Evolutionary conservation across 2,888 invertebrate genomes (phyloP).

Genomic region (Parascotia fuliginaria): DNA sequence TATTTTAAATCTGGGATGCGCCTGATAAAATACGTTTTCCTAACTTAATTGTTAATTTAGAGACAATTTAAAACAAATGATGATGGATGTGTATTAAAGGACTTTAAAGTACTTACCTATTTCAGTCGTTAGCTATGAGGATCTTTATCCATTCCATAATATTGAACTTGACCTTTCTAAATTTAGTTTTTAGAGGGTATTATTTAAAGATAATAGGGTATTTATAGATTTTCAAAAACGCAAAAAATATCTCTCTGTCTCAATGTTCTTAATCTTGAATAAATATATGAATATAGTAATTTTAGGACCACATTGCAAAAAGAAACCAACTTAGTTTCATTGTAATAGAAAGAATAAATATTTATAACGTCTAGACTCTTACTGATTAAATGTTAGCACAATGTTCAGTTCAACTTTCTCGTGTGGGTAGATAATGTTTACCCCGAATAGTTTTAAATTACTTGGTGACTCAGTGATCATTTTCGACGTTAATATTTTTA

Average conservation of each 20-base stretch:
- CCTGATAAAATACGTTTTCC: not conserved
- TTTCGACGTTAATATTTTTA: no score
- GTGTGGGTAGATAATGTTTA: not conserved
- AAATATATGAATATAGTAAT: no score
- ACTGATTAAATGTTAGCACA: constrained; percentile 10
- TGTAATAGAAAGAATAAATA: constrained; percentile 5
- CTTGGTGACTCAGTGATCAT: no score
- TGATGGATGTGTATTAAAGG: not conserved
- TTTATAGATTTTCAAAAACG: no score
- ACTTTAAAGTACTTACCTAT: not conserved
- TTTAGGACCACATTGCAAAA: no score
- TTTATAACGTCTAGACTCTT: constrained; percentile 13
- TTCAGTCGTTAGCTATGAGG: not conserved
- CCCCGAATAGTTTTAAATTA: no score
- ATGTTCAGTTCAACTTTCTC: constrained; percentile 32
- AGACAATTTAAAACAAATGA: not conserved
- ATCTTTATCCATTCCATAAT: not conserved
- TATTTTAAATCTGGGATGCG: not conserved
- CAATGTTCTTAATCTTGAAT: no score
- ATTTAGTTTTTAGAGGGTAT: not conserved
- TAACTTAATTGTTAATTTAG: not conserved
- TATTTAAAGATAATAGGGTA: no score
- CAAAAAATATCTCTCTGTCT: no score
- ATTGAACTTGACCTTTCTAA: not conserved
- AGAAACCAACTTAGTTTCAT: not conserved